These are phyloP conservation scores for Petrophora chlorosata DNA, from an alignment of 2,888 invertebrate genomes.

Conservation along the genomic window DNA sequence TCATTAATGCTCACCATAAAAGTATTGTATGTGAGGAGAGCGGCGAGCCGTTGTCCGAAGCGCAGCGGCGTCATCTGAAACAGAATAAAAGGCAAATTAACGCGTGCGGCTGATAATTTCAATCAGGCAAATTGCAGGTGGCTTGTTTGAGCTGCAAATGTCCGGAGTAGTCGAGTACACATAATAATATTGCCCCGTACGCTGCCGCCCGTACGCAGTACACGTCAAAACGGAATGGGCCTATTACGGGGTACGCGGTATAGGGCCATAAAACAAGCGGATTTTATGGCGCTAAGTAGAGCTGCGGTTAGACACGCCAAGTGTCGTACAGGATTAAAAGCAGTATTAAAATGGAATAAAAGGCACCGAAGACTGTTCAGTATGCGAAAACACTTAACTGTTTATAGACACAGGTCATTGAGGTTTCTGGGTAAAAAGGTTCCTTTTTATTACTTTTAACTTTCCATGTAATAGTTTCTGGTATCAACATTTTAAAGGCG, in stretches of 20 bases:
- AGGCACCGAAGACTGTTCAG: not conserved
- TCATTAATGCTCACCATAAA: conserved; percentile 57
- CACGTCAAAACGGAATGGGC: conserved; percentile 36
- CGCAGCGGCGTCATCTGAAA: conserved; percentile 69
- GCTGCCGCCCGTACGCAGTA: too few relatives aligned
- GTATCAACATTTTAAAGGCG: too few relatives aligned
- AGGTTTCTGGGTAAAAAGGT: too few relatives aligned
- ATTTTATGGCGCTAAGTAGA: conserved; percentile 24
- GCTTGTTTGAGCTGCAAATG: conserved; percentile 59
- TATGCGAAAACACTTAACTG: conserved; percentile 3
- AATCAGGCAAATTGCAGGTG: conserved; percentile 49
- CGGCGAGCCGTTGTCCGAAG: conserved; percentile 52
- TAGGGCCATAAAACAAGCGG: conserved; percentile 25
- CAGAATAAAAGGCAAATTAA: conserved; percentile 42
- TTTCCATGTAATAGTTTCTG: too few relatives aligned
- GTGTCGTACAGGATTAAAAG: conserved; percentile 14
- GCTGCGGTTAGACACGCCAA: conserved; percentile 10
- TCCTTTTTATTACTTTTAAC: too few relatives aligned
- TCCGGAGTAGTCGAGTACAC: conserved; percentile 34
- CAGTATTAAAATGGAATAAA: conserved; percentile 9
- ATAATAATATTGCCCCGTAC: too few relatives aligned
- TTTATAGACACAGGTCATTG: too few relatives aligned
- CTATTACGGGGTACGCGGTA: conserved; percentile 35
- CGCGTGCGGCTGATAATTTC: conserved; percentile 48
- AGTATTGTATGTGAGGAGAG: conserved; percentile 60